phyloP scores from a whole-genome alignment of 2,888 invertebrate genomes.

The Clusia tigrina region DNA sequence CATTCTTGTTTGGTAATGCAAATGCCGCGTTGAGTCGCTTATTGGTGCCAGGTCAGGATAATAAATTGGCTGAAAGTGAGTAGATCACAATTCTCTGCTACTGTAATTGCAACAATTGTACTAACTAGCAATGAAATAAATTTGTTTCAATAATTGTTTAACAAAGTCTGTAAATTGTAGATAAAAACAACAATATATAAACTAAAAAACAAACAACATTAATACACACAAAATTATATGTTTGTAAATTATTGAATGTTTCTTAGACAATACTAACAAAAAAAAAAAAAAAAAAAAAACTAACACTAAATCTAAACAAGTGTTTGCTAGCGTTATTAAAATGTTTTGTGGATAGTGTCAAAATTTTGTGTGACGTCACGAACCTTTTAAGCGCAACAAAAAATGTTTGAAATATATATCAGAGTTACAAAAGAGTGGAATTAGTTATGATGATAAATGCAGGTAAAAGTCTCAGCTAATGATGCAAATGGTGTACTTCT shows the following conservation, averaged over 20 bases:
- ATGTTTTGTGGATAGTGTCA: constrained; percentile 1
- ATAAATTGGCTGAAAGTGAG: constrained; percentile 65
- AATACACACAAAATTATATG: background rate
- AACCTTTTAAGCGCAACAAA: background rate
- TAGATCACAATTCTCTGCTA: constrained; percentile 38
- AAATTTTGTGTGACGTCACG: background rate
- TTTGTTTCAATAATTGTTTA: constrained; percentile 22
- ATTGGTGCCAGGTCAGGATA: constrained; percentile 62
- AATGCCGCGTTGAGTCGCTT: constrained; percentile 49
- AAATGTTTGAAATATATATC: too few relatives aligned
- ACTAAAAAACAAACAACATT: background rate
- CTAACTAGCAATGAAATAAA: constrained; percentile 5
- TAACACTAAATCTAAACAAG: background rate
- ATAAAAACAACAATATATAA: background rate
- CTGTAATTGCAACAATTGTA: constrained; percentile 24
- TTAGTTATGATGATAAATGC: too few relatives aligned
- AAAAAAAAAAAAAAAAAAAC: too few relatives aligned
- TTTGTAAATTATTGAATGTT: background rate
- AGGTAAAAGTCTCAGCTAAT: too few relatives aligned
- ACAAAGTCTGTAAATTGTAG: constrained; percentile 5
- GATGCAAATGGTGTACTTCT: too few relatives aligned
- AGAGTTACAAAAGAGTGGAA: too few relatives aligned
- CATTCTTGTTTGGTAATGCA: constrained; percentile 19
- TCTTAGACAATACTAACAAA: too few relatives aligned
- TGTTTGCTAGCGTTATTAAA: constrained; percentile 2